Evolutionary conservation across 2,113 vertebrate species (phyloP).

Genomic region (Indicator maculatus): DNA sequence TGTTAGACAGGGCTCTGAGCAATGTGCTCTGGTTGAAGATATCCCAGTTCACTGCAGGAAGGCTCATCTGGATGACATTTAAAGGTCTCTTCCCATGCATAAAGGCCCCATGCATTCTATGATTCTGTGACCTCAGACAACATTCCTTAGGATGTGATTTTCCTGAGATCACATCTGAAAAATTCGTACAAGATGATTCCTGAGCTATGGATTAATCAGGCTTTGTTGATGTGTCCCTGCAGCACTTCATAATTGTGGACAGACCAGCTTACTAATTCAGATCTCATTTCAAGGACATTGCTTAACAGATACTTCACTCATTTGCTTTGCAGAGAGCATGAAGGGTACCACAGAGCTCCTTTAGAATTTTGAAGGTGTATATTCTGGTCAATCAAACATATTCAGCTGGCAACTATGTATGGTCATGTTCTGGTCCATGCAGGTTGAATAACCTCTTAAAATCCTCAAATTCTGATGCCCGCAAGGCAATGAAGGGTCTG

Average conservation of each 20-base stretch:
- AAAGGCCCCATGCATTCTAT: no score
- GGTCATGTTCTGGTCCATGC: neutral
- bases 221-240: neutral
- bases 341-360: neutral
- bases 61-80: no score
- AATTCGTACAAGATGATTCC: neutral
- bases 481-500: neutral
- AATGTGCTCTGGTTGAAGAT: no score
- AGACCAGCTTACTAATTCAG: neutral
- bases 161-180: neutral
- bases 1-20: no score
- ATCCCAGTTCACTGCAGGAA: no score
- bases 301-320: neutral
- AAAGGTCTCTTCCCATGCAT: no score
- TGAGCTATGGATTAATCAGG: neutral
- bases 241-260: neutral
- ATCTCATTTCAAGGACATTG: neutral
- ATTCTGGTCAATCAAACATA: fast-evolving
- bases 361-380: fast-evolving
- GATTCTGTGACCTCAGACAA: neutral
- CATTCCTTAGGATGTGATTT: neutral
- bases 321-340: neutral
- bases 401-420: fast-evolving
- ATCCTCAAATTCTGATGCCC: neutral
- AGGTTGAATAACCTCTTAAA: neutral